These are phyloP conservation scores for Picathartes gymnocephalus DNA, from an alignment of 2,113 vertebrate species.

Conservation along the genomic window DNA sequence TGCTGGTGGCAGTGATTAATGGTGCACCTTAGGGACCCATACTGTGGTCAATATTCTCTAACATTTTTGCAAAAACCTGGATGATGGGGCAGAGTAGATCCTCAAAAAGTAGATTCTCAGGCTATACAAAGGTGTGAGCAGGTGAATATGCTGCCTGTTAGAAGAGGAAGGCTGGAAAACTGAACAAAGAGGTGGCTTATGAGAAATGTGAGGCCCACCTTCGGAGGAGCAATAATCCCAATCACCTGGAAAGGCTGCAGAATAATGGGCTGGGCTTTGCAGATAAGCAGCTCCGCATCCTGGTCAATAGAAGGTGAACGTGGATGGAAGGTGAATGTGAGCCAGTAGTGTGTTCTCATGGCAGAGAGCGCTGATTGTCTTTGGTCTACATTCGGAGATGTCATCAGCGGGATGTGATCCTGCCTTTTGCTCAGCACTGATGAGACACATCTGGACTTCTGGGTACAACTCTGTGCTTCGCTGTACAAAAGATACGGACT, in stretches of 20 bases:
- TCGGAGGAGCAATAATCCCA: neutral
- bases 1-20: neutral
- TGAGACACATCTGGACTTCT: neutral
- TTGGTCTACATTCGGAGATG: neutral
- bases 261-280: neutral
- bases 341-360: fast-evolving
- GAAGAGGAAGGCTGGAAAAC: neutral
- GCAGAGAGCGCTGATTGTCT: neutral
- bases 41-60: neutral
- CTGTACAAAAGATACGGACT: fast-evolving
- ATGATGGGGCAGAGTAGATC: neutral
- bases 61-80: neutral
- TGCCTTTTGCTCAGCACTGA: neutral
- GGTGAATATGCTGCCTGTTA: neutral
- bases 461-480: too few species aligned
- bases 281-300: neutral
- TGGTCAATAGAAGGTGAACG: fast-evolving
- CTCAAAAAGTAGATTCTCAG: neutral
- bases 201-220: neutral
- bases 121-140: neutral
- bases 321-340: fast-evolving
- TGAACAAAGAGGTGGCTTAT: neutral
- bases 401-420: neutral
- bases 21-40: fast-evolving
- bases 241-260: neutral